Evolutionary conservation across 2,888 invertebrate species (phyloP), one percentile per base, ranked within the genome.

Genomic region (Eupithecia subumbrata): DNA sequence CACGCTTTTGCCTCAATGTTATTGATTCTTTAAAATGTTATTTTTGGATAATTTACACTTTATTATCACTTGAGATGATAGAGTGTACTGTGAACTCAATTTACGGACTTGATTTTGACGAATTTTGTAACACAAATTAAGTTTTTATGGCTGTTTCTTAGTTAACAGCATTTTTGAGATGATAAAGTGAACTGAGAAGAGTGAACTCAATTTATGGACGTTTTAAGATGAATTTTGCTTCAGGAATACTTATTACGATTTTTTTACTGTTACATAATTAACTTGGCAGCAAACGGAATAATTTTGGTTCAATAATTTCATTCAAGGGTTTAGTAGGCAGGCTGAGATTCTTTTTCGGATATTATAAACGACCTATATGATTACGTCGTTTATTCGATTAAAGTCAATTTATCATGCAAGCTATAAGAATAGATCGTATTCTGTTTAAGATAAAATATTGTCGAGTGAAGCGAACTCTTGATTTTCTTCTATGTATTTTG

Each of bases 21-120:
- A 94, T 94, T 93, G 94, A 94, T 94, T 95, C 93, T 93, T 92
- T 93, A 92, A 91, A 94, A 91, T 92, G 92, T 92, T 93, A 93
- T 94, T 94, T 94, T 94, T 91, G 91, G 92, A 86, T 86, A 92
- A 92, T 93, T 92, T 88, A 91, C 87, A 88, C 70, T 78, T 74
- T 77, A 76, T 78, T 73, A 79, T 73, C 68, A 37, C 63, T 56
- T 68, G 68, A 66, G 52, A 74, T 67, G 37, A 66, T 37, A 48
- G 43, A 18, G 69, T 56, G 60, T 52, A 56, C 34, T 69, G 48
- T 52, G 45, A 67, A 67, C 37, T 67, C 37, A 67, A 67, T 67
- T 67, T 67, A 37, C n/a, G 37, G 37, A 67, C 37, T 67, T 22
- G 18, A 40, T 67, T 67, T n/a, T n/a, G 66, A 67, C 25, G 40